phyloP scores from a whole-genome alignment of 2,797 vertebrate genomes.

The Steatocranus sp. region DNA sequence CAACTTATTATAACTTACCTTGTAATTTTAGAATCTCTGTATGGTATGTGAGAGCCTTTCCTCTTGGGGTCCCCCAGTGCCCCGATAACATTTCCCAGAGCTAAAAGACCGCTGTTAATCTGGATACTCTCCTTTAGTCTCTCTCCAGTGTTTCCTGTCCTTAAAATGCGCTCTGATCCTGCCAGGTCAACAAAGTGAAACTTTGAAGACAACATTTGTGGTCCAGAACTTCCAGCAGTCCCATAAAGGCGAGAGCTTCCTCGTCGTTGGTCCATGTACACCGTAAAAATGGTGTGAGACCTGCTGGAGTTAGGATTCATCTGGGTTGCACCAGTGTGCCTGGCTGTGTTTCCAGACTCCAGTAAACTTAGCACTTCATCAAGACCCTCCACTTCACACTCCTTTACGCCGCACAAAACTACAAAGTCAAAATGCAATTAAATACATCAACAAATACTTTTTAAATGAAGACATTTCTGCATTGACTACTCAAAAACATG shows the following conservation, averaged over 20 bases:
- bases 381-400: slow-evolving; percentile 92
- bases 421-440: not conserved
- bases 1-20: slow-evolving; percentile 72
- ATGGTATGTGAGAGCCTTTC: slow-evolving; percentile 90
- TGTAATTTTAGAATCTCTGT: slow-evolving; percentile 98
- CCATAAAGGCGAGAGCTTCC: slow-evolving; percentile 72
- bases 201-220: slow-evolving; percentile 90
- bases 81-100: slow-evolving; percentile 94
- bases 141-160: slow-evolving; percentile 91
- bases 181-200: slow-evolving; percentile 98
- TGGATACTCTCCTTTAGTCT: slow-evolving; percentile 95
- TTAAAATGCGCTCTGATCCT: slow-evolving; percentile 91
- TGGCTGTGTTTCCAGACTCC: slow-evolving; percentile 92
- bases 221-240: slow-evolving; percentile 15
- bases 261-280: slow-evolving; percentile 91
- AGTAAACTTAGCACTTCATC: slow-evolving; percentile 95
- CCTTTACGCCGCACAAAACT: slow-evolving; percentile 94
- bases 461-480: not conserved
- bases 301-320: slow-evolving; percentile 93
- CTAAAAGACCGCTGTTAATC: slow-evolving; percentile 94
- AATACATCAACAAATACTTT: not conserved
- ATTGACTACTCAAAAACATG: not conserved
- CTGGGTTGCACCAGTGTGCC: slow-evolving; percentile 92
- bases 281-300: slow-evolving; percentile 92
- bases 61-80: slow-evolving; percentile 93